Evolutionary conservation across 1,140 invertebrate genomes (phyloP).

Genomic region (Nebria ingens): DNA sequence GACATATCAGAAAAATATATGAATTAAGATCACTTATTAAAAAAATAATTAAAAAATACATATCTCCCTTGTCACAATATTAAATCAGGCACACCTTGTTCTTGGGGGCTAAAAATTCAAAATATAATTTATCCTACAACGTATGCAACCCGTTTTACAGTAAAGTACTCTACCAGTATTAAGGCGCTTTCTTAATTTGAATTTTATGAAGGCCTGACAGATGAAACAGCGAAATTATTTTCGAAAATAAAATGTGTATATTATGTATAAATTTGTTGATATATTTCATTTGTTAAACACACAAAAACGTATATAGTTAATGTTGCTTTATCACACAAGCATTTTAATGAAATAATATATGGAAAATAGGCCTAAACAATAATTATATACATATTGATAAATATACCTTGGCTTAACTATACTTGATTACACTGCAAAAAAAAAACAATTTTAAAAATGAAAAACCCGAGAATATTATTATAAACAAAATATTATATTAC

Average conservation of each 20-base stretch:
- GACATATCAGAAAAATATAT: constrained; percentile 2
- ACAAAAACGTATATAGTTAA: neutral
- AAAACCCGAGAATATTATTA: constrained; percentile 5
- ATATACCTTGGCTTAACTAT: neutral
- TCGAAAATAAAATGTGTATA: neutral
- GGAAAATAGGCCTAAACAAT: neutral
- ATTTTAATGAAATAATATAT: neutral
- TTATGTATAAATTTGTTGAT: constrained; percentile 4
- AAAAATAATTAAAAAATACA: neutral
- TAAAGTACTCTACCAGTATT: no score
- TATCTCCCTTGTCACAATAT: neutral
- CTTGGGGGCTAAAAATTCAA: no score
- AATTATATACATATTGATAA: constrained; percentile 4
- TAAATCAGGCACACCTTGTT: no score
- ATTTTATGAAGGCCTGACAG: neutral
- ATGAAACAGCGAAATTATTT: neutral
- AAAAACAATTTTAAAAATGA: no score
- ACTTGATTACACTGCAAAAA: neutral
- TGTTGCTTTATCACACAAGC: neutral
- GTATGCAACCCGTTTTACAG: no score
- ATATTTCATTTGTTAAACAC: constrained; percentile 2
- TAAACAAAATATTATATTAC: neutral
- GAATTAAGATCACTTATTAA: no score
- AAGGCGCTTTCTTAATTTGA: no score
- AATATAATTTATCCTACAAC: no score